Evolutionary conservation across 2,888 invertebrate genomes (phyloP).

Genomic region (Stenotaenia linearis): DNA sequence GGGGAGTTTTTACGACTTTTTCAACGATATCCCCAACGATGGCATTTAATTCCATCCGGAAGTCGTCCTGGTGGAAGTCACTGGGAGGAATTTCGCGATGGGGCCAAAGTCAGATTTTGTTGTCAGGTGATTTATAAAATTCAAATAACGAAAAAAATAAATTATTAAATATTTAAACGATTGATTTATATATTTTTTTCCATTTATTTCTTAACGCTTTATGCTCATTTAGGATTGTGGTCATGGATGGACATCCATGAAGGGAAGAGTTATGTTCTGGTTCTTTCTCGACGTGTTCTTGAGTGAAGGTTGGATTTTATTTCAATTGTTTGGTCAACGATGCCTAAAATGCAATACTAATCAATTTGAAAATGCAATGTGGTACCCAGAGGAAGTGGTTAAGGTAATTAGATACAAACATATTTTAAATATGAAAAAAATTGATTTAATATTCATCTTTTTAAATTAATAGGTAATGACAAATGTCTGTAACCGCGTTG

Average conservation of each 20-base stretch:
- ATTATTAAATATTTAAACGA: not conserved
- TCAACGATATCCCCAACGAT: slow-evolving; percentile 30
- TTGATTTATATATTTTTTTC: not conserved
- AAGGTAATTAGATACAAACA: slow-evolving; percentile 44
- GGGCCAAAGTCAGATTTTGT: slow-evolving; percentile 37
- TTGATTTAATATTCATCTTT: too few relatives aligned
- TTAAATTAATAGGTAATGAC: slow-evolving; percentile 45
- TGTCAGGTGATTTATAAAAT: slow-evolving; percentile 36
- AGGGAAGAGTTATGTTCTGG: slow-evolving; percentile 51
- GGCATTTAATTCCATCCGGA: slow-evolving; percentile 22
- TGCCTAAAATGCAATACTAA: slow-evolving; percentile 49
- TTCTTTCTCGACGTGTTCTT: slow-evolving; percentile 43
- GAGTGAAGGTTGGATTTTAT: slow-evolving; percentile 45
- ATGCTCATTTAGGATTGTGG: slow-evolving; percentile 46
- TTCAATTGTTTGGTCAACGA: slow-evolving; percentile 50
- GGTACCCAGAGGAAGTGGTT: slow-evolving; percentile 52
- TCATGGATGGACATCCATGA: slow-evolving; percentile 53
- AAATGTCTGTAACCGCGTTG: slow-evolving; percentile 49
- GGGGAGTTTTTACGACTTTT: slow-evolving; percentile 34
- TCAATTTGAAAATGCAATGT: slow-evolving; percentile 50
- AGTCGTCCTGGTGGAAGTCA: not conserved
- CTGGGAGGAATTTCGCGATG: slow-evolving; percentile 36
- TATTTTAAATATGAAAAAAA: too few relatives aligned
- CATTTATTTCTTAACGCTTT: not conserved
- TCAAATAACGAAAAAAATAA: not conserved